Percentiles rank a stretch among this genome's conserved stretches.
phyloP scores from a whole-genome alignment of 2,797 vertebrate genomes.

The Typhlichthys subterraneus region DNA sequence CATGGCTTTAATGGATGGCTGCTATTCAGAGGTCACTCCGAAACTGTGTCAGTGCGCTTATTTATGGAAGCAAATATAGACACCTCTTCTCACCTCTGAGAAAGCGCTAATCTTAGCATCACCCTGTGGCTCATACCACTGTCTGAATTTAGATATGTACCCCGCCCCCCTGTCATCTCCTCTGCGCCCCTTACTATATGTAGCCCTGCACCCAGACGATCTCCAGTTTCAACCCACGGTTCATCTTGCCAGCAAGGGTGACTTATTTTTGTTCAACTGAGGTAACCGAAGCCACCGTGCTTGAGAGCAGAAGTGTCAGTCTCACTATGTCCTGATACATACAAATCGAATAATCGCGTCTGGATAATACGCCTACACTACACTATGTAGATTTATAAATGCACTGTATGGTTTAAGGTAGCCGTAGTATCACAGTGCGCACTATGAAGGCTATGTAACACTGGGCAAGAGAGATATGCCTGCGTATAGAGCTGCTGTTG shows the following conservation, averaged over 20 bases:
- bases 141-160: constrained; percentile 58
- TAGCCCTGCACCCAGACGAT: constrained; percentile 52
- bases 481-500: constrained; percentile 8
- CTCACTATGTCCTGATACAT: not conserved
- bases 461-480: not conserved
- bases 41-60: constrained; percentile 78
- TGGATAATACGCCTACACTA: not conserved
- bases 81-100: constrained; percentile 75
- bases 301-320: not conserved
- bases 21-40: constrained; percentile 58
- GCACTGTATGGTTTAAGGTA: no score
- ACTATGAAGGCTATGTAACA: no score
- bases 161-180: constrained; percentile 56
- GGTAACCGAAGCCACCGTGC: constrained; percentile 13
- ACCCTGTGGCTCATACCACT: constrained; percentile 68
- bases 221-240: constrained; percentile 57
- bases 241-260: constrained; percentile 52
- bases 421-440: no score
- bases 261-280: constrained; percentile 35
- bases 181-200: constrained; percentile 62
- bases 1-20: constrained; percentile 50
- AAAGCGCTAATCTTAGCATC: constrained; percentile 76
- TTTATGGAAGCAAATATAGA: constrained; percentile 79
- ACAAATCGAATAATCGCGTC: not conserved
- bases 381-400: not conserved